phyloP scores from a whole-genome alignment of 2,113 vertebrate genomes.

The Vidua macroura region DNA sequence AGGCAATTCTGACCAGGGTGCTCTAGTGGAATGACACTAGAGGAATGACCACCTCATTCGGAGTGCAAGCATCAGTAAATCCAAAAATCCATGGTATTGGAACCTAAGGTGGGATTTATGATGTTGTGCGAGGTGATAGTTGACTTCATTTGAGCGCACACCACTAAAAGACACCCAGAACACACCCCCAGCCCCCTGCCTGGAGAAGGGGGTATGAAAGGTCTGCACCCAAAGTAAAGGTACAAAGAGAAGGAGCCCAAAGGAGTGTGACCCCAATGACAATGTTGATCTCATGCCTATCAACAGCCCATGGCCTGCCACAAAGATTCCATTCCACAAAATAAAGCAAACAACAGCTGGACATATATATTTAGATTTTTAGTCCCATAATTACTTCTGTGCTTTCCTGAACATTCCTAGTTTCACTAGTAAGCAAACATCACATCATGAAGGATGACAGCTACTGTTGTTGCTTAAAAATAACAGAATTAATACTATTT shows the following conservation, averaged over 20 bases:
- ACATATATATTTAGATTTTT: neutral
- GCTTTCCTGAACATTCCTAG: neutral
- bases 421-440: neutral
- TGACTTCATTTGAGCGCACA: neutral
- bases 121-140: neutral
- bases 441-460: rapidly evolving
- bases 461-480: neutral
- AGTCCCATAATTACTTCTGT: neutral
- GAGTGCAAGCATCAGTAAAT: neutral
- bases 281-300: neutral
- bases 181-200: rapidly evolving
- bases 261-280: neutral
- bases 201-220: neutral
- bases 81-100: neutral
- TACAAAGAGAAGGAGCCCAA: neutral
- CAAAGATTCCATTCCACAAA: neutral
- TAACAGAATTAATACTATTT: neutral
- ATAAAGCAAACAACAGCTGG: neutral
- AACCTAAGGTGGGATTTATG: neutral
- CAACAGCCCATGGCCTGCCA: rapidly evolving
- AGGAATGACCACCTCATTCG: neutral
- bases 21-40: neutral
- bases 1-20: neutral
- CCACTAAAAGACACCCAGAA: neutral
- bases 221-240: neutral